Conservation (phyloP, 2,888 invertebrate species). For the Deilephila porcellus region DNA sequence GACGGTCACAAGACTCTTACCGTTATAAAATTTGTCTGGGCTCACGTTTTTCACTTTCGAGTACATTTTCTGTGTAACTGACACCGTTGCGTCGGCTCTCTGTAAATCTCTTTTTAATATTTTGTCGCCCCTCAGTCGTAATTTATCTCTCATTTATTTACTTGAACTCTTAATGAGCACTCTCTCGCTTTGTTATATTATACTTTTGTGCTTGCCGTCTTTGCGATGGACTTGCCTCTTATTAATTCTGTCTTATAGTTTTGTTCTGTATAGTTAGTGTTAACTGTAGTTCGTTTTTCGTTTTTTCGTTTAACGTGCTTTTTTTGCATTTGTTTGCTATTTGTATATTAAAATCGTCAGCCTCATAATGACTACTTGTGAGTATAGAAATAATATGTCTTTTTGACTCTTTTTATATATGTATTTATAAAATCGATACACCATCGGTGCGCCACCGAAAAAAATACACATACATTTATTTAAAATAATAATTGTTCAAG, state of each 20-base stretch:
- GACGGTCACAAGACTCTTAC: conserved; percentile 10
- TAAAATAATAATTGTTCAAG: too few relatives aligned
- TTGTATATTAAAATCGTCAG: background rate
- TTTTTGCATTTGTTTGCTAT: background rate
- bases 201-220: conserved; percentile 18
- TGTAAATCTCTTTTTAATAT: conserved; percentile 60
- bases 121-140: conserved; percentile 53
- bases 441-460: too few relatives aligned
- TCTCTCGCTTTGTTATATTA: conserved; percentile 48
- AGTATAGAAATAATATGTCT: too few relatives aligned
- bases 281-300: background rate
- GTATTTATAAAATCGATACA: too few relatives aligned
- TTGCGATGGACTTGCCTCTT: background rate
- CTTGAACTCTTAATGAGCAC: conserved; percentile 63
- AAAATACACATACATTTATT: too few relatives aligned
- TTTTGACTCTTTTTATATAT: too few relatives aligned
- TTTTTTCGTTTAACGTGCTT: background rate
- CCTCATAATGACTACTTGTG: too few relatives aligned
- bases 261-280: conserved; percentile 7
- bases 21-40: conserved; percentile 24
- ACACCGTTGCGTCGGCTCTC: conserved; percentile 39
- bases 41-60: conserved; percentile 26
- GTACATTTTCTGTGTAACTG: conserved; percentile 41
- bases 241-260: conserved; percentile 14
- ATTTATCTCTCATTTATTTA: conserved; percentile 62